Conservation (phyloP, 1,140 invertebrate species). For the Drosophila quadrilineata region DNA sequence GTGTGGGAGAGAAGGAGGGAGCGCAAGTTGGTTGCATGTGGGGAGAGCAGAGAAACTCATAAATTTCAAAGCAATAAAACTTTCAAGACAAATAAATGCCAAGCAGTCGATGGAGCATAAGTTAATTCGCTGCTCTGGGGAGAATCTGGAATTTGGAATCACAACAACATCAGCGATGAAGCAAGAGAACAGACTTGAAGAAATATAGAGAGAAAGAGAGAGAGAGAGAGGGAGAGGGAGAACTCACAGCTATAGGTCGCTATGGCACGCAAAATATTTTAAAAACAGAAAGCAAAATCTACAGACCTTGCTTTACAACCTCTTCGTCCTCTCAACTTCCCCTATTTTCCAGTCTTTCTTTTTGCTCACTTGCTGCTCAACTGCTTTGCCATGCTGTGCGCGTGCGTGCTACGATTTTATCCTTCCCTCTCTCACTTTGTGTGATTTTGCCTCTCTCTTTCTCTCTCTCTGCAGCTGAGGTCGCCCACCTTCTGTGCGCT, state of each 20-base stretch:
- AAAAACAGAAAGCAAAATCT: constrained; percentile 35
- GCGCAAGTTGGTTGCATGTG: background rate
- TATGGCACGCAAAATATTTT: constrained; percentile 72
- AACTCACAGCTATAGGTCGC: constrained; percentile 37
- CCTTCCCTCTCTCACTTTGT: background rate
- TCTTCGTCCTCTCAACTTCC: background rate
- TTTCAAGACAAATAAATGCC: constrained; percentile 80
- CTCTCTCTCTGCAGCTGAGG: background rate
- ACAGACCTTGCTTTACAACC: background rate
- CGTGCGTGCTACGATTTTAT: constrained; percentile 55
- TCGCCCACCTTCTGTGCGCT: background rate
- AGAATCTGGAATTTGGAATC: background rate
- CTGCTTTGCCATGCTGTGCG: constrained; percentile 28
- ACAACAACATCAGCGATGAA: too few species aligned
- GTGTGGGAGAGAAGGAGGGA: background rate
- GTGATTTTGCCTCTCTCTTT: background rate
- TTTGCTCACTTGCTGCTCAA: too few species aligned
- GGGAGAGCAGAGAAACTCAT: constrained; percentile 47
- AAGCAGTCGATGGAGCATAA: constrained; percentile 45
- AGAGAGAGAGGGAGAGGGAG: constrained; percentile 7
- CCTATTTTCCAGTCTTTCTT: background rate
- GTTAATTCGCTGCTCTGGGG: constrained; percentile 5
- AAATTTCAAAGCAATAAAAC: constrained; percentile 80
- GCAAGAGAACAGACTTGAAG: too few species aligned
- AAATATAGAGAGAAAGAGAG: background rate